Percentiles rank a stretch among this genome's conserved stretches.
These are phyloP conservation scores for Psilanteris sp. DNA, from an alignment of 1,140 invertebrate species.

Conservation along the genomic window DNA sequence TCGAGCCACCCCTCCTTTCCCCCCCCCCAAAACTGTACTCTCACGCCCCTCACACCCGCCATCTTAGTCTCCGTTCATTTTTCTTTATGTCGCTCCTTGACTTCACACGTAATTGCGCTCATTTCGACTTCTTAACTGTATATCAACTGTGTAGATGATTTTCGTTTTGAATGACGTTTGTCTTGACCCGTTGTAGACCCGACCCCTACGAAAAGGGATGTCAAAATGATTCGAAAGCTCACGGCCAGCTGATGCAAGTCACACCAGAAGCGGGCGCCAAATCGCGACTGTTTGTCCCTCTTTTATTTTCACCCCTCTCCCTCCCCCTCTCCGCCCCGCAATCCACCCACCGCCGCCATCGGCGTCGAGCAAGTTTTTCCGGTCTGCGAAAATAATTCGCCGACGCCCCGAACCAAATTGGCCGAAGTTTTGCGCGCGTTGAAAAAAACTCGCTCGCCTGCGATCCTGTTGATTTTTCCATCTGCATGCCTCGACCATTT, in stretches of 20 bases:
- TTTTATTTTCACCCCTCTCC: background rate
- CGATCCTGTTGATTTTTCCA: no score
- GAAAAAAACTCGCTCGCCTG: no score
- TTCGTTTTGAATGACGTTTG: constrained; percentile 76
- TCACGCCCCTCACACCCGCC: constrained; percentile 26
- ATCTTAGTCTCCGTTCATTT: constrained; percentile 39
- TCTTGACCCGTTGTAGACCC: constrained; percentile 70
- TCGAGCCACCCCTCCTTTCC: background rate
- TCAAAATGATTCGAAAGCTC: constrained; percentile 67
- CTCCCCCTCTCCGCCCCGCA: background rate
- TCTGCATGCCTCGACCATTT: constrained; percentile 1
- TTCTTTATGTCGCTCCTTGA: constrained; percentile 58
- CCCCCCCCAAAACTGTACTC: constrained; percentile 21
- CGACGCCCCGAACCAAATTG: no score
- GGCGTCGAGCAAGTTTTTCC: no score
- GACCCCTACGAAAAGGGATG: constrained; percentile 79
- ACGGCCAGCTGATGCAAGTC: constrained; percentile 24
- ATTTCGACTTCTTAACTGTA: constrained; percentile 63
- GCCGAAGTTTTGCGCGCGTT: no score
- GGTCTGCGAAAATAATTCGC: no score
- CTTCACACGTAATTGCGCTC: constrained; percentile 55
- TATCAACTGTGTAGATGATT: constrained; percentile 75
- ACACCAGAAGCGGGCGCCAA: constrained; percentile 29
- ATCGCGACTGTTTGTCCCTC: constrained; percentile 22
- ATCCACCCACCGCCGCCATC: no score